Percentiles rank a stretch among this genome's conserved stretches.
Conservation (phyloP, 2,113 vertebrate species). For the Dipodomys merriami region DNA sequence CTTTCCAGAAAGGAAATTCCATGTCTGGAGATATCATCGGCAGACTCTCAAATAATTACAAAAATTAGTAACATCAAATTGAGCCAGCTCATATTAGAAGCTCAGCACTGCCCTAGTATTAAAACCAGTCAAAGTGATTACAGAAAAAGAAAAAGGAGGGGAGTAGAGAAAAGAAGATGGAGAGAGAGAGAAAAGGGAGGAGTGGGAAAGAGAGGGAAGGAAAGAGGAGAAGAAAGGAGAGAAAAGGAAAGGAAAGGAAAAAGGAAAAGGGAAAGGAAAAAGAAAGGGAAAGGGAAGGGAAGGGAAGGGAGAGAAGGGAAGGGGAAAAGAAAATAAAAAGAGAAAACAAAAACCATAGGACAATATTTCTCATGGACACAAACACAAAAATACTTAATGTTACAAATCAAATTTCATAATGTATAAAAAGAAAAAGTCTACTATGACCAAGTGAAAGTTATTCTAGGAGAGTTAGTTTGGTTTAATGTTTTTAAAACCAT, state of each 20-base stretch:
- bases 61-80: neutral
- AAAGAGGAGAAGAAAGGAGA: neutral
- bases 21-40: neutral
- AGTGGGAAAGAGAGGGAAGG: neutral
- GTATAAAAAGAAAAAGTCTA: neutral
- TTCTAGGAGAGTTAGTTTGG: conserved; percentile 26
- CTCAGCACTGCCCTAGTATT: neutral
- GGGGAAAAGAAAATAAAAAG: neutral
- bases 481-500: conserved; percentile 40
- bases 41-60: conserved; percentile 5
- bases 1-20: neutral
- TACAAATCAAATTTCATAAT: conserved; percentile 11
- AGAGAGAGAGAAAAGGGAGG: too few species aligned
- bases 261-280: neutral
- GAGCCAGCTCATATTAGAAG: neutral
- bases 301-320: neutral
- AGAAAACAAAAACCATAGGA: neutral
- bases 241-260: neutral
- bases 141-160: neutral
- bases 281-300: too few species aligned
- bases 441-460: neutral
- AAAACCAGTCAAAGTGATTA: neutral
- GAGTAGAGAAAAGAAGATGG: rapidly evolving
- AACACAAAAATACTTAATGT: conserved; percentile 8
- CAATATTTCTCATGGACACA: neutral